Evolutionary conservation across 2,113 vertebrate species (phyloP).

Genomic region (Abramis brama): DNA sequence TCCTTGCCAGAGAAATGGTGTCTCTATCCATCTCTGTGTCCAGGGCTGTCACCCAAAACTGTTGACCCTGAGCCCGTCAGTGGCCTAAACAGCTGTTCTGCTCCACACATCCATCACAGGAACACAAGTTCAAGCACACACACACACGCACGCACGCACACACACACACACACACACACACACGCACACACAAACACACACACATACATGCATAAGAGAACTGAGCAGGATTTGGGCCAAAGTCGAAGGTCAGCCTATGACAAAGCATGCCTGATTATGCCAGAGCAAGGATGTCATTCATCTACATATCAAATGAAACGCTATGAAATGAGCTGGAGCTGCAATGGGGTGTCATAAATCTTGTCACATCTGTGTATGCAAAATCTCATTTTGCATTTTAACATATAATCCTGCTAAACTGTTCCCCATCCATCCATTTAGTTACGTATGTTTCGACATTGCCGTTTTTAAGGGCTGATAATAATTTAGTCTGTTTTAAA

Average conservation of each 20-base stretch:
- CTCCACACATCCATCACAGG: conserved; percentile 20
- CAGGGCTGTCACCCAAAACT: conserved; percentile 42
- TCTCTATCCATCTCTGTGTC: conserved; percentile 44
- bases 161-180: conserved; percentile 3
- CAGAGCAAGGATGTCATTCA: conserved; percentile 24
- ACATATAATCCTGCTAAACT: not conserved
- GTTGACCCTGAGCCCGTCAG: conserved; percentile 46
- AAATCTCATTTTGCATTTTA: not conserved
- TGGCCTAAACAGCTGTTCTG: conserved; percentile 47
- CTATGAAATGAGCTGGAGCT: conserved; percentile 1
- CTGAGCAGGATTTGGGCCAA: conserved; percentile 30
- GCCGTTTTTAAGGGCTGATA: no score
- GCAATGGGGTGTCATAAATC: conserved; percentile 22
- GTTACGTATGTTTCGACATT: not conserved
- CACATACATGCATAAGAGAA: not conserved
- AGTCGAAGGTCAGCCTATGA: conserved; percentile 34
- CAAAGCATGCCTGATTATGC: conserved; percentile 40
- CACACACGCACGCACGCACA: no score
- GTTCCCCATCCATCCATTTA: not conserved
- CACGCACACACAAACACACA: not conserved
- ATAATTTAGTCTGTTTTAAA: no score
- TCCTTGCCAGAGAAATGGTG: conserved; percentile 24
- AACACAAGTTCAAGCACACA: conserved; percentile 27
- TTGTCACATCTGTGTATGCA: not conserved
- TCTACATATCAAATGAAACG: conserved; percentile 13